Percentiles rank a stretch among this genome's conserved stretches.
phyloP scores from a whole-genome alignment of 2,113 vertebrate genomes.

The Corythoichthys haematopterus region DNA sequence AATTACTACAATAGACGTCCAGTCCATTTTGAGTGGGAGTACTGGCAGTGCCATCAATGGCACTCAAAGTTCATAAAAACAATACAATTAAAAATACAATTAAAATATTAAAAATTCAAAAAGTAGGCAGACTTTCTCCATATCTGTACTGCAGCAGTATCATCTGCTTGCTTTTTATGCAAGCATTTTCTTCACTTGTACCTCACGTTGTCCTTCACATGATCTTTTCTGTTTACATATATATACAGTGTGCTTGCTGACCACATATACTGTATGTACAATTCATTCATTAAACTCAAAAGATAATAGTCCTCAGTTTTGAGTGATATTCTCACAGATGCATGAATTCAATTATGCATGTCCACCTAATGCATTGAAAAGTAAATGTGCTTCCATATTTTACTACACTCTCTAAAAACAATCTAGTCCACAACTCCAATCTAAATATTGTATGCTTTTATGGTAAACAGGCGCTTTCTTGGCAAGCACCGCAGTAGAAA shows the following conservation, averaged over 20 bases:
- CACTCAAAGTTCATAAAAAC: too few relatives aligned
- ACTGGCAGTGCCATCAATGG: too few relatives aligned
- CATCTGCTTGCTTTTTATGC: conserved; percentile 28
- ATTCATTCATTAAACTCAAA: neutral
- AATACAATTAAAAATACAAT: too few relatives aligned
- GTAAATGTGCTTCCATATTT: neutral
- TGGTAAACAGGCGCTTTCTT: conserved; percentile 45
- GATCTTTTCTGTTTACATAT: conserved; percentile 8
- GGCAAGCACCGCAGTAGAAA: conserved; percentile 46
- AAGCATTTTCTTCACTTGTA: conserved; percentile 25
- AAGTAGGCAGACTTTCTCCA: too few relatives aligned
- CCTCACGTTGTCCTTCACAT: conserved; percentile 6
- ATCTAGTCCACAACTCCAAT: conserved; percentile 16
- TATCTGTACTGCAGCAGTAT: conserved; percentile 27
- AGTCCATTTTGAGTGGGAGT: too few relatives aligned
- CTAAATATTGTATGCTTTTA: conserved; percentile 27
- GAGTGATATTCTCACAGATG: neutral
- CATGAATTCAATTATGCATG: neutral
- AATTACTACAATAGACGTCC: too few relatives aligned
- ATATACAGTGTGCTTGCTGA: neutral
- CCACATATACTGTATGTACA: neutral
- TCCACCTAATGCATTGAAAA: neutral
- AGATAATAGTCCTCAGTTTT: neutral
- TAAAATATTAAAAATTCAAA: too few relatives aligned
- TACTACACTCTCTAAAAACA: conserved; percentile 9